Evolutionary conservation across 2,797 vertebrate genomes (phyloP), one percentile per base, ranked within the genome.

Genomic region (Gila robusta): DNA sequence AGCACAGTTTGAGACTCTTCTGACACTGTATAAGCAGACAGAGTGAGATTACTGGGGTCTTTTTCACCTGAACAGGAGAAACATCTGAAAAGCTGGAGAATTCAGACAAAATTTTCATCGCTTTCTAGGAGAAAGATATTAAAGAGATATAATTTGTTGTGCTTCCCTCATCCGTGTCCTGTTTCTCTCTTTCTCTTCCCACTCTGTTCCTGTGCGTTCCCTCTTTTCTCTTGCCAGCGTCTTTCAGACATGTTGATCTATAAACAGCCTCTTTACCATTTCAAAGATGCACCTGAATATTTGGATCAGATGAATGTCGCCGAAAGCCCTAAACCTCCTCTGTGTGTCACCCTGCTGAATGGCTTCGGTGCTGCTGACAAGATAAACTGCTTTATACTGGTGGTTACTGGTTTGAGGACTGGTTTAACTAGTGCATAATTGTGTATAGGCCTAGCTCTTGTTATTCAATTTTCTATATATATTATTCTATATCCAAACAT

Each of bases 181-280:
- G 71, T 76, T 62, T 32, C 28, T 6, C 5, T 78, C 37, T 26
- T 32, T 74, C 35, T 41, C 37, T 21, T n/a, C 73, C 4, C 64
- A 47, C 39, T 83, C 64, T 87, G 89, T 89, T 70, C 85, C 23
- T 62, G 76, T 80, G 85, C 79, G 72, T 87, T 89, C 41, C 35
- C 91, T 93, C 93, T 93, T 92, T 91, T 93, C 90, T 91, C 69
- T 54, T 82, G 81, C 81, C 81, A 82, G 85, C 23, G 8, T 62
- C 76, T 79, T 79, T 62, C 76, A 79, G 37, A 79, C 2, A 6
- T 7, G 41, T 86, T 83, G 91, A 89, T 87, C 88, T 90, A 90
- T 89, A 93, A 94, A 94, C 92, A 93, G 90, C 84, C 93, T 93
- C 82, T 90, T 94, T 94, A 92, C 89, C 93, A 94, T 93, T 94